Percentiles rank a stretch among this genome's conserved stretches.
Conservation (phyloP, 2,113 vertebrate genomes). For the Arizona elegans region DNA sequence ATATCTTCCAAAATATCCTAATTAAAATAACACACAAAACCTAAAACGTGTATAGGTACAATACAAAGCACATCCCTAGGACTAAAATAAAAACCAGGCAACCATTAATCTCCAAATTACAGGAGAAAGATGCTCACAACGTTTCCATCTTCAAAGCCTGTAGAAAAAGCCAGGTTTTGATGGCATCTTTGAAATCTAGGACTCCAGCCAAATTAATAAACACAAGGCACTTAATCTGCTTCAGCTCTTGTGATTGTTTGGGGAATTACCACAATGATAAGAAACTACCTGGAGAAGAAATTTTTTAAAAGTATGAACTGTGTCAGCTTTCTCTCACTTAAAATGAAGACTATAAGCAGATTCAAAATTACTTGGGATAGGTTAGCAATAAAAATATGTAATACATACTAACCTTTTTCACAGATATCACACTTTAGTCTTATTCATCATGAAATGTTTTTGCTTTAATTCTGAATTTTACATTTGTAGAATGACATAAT, state of each 20-base stretch:
- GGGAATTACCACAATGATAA: background rate
- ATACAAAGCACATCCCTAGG: background rate
- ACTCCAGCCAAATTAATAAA: background rate
- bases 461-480: background rate
- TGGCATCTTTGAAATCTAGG: background rate
- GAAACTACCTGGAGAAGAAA: background rate
- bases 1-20: conserved; percentile 5
- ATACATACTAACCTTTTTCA: background rate
- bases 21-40: background rate
- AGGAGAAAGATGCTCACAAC: background rate
- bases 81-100: background rate
- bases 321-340: background rate
- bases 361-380: background rate
- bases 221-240: background rate
- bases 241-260: background rate
- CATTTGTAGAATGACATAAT: background rate
- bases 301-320: background rate
- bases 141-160: background rate
- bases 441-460: background rate
- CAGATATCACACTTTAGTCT: background rate
- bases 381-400: background rate
- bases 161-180: background rate
- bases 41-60: background rate
- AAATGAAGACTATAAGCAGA: background rate
- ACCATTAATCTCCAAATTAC: background rate